Base-by-base conservation (phyloP, 2,797 vertebrate genomes). In the Lutjanus argentimaculatus region DNA sequence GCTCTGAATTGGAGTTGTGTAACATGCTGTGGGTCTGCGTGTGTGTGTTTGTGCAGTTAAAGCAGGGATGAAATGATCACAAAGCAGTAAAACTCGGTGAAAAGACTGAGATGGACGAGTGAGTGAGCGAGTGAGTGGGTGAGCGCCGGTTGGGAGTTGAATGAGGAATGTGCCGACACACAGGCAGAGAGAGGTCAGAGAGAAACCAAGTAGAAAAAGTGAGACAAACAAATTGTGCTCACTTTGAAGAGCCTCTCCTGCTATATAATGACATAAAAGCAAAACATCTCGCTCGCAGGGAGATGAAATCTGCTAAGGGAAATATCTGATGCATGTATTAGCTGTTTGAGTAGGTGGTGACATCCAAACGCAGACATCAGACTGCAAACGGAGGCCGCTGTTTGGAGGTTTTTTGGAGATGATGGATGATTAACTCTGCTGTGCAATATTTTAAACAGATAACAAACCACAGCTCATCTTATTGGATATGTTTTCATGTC, bases 101-200 rank as follows among this genome's bases (percentile, higher is more conserved):
- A 77, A 77, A 75, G 73, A 72, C 75, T 40, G 79, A 85, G 81
- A 73, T 71, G 85, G 81, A 80, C 40, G 62, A 85, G 87, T 72
- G 90, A 86, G 91, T 92, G 90, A 83, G 25, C 40, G 62, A 85
- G 87, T 72, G 90, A 86, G 91, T 92, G 90, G 85, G 90, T 73
- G 91, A 87, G 91, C 30, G 30, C 6, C 55, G 46, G 84, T 62
- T 91, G 81, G 83, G 89, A 87, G 90, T 12, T 87, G 84, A 87
- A 88, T 88, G 89, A 89, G 92, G 93, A 94, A 94, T 94, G 91
- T 93, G 92, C 82, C 77, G 73, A 89, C 76, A 74, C 67, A 70
- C 70, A 77, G 83, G 72, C 78, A 85, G 82, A 85, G 61, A 82
- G 59, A 67, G 82, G 73, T 90, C 86, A 88, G 67, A 79, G 63